Base-by-base conservation (phyloP, 2,888 invertebrate genomes). In the Fragum sueziense region DNA sequence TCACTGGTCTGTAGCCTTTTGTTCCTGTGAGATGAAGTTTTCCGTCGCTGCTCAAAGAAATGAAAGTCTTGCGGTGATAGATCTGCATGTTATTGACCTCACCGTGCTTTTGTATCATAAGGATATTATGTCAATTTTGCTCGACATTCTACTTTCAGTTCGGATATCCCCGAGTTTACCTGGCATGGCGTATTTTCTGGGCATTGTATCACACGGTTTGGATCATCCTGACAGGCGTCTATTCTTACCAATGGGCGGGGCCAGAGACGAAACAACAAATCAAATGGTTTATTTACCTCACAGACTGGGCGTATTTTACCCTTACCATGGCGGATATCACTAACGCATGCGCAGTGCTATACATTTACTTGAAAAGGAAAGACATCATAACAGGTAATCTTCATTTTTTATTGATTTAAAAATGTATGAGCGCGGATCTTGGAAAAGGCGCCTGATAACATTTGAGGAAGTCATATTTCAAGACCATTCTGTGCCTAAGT, bases 211-310 rank as follows among this genome's bases (percentile, higher is more conserved):
- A 87, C 78, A 57, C 80, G 1, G 84, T 79, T 4, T 86, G 85
- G 80, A 86, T 87, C 20, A 84, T 87, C 17, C 51, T 82, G 0
- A 80, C 82, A 1, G 87, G 87, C 7, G 83, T 87, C 9, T 76
- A 76, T 9, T 71, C 79, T 14, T 83, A 83, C 71, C 76, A 80
- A 65, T 87, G 85, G 85, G 85, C 85, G 2, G 85, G 85, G 6
- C 72, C 34, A 22, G 85, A 85, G 52, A 67, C 68, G 1, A 67
- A 72, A n/a, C 75, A 87, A 61, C 76, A 82, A 70, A 71, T 85
- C 34, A 88, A 88, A 59, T 90, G 90, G 90, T 86, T 87, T 74
- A 86, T 88, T 37, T 89, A 78, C 70, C 85, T 89, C 29, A 90
- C 90, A 25, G 82, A 88, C 82, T 89, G 89, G 90, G 76, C 82